These are phyloP conservation scores for Morone saxatilis DNA, from an alignment of 2,113 vertebrate species.

Conservation along the genomic window DNA sequence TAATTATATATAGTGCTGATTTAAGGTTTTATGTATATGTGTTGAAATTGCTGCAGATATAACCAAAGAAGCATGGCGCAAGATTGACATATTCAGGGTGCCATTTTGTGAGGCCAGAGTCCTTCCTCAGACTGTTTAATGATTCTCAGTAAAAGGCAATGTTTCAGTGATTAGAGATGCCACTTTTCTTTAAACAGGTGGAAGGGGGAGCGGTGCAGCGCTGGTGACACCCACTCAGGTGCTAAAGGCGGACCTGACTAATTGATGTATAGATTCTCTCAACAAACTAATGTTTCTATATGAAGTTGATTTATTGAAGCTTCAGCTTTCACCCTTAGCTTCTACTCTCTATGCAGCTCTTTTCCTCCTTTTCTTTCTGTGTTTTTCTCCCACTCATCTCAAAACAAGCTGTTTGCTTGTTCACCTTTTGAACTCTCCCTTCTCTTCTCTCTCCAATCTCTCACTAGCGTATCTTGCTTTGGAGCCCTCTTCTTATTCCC, in stretches of 20 bases:
- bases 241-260: constrained; percentile 46
- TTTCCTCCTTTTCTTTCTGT: not conserved
- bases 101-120: not conserved
- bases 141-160: not conserved
- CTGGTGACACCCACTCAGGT: constrained; percentile 70
- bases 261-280: constrained; percentile 54
- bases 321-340: constrained; percentile 25
- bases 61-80: not conserved
- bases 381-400: not conserved
- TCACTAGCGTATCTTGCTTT: constrained; percentile 83
- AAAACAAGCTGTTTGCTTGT: not conserved
- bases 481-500: constrained; percentile 84
- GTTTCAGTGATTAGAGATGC: constrained; percentile 54
- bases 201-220: constrained; percentile 47
- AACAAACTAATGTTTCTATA: constrained; percentile 47
- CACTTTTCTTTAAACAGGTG: constrained; percentile 75
- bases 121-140: not conserved
- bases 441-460: constrained; percentile 53
- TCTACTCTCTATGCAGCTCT: not conserved
- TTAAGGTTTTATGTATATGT: too few relatives aligned
- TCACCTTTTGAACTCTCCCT: constrained; percentile 30
- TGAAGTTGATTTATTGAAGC: constrained; percentile 44
- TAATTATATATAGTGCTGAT: not conserved
- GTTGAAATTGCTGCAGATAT: not conserved
- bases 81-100: too few relatives aligned